Conservation (phyloP, 2,113 vertebrate genomes). For the Plecotus auritus region DNA sequence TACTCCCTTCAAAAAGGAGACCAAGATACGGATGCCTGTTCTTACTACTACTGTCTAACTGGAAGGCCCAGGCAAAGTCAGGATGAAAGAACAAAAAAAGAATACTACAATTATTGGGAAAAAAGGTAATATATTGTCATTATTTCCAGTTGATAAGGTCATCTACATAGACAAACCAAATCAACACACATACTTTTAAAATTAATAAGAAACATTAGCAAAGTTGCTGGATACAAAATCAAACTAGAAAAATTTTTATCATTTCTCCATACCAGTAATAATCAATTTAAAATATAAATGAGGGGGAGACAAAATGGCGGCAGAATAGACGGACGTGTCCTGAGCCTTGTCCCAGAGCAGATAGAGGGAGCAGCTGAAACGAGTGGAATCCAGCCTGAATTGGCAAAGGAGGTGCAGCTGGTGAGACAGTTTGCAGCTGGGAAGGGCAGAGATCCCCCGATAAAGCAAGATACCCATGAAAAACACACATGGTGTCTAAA, state of each 20-base stretch:
- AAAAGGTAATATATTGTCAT: background rate
- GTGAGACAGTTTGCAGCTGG: no score
- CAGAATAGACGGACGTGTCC: no score
- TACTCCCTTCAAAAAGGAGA: background rate
- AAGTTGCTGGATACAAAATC: background rate
- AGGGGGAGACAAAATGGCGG: no score
- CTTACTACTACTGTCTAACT: background rate
- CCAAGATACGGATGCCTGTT: background rate
- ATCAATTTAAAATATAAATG: background rate
- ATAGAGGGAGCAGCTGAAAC: no score
- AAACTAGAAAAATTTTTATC: background rate
- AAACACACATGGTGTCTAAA: no score
- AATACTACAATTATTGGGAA: background rate
- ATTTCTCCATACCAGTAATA: background rate
- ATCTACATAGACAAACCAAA: background rate
- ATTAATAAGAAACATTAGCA: background rate
- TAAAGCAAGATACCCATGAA: no score
- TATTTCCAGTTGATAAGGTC: background rate
- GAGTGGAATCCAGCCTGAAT: no score
- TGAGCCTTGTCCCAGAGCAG: no score
- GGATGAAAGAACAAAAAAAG: background rate
- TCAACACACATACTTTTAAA: background rate
- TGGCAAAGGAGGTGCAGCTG: no score
- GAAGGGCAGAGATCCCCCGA: no score
- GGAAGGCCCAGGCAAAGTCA: background rate